Base-by-base conservation (phyloP, 23 tunicate genomes). In the Corella eumyota region DNA sequence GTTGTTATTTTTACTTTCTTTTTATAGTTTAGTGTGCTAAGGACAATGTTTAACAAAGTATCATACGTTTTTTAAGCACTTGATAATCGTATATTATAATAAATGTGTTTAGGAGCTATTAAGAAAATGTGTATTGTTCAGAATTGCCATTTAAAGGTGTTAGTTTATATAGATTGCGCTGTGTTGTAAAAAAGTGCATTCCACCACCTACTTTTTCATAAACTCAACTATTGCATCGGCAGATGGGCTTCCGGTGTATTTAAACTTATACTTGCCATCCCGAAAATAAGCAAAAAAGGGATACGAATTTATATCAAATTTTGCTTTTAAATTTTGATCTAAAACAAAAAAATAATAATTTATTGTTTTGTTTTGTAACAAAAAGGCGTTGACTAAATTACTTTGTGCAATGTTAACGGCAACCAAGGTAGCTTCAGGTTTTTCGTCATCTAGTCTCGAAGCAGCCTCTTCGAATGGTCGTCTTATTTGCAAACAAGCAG, bases 341-440 rank as follows among this genome's bases (percentile, higher is more conserved):
- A 66, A 31, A 74, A 45, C 4, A 72, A 40, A 28, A 45, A 36
- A 22, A 7, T 15, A 59, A 25, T 15, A 27, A 9, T 40, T 9
- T 9, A 40, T 40, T 40, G 15, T 9, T 9, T 40, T 40, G 29
- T 60, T 31, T 63, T 15, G 53, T 1, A 15, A 24, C 27, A 59
- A 58, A 29, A 58, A 22, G 15, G 15, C 15, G 11, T 9, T 9
- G 15, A 11, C 15, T 40, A 40, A 11, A 40, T 11, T 15, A 40
- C 95, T 80, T 77, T 86, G 68, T 2, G 59, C 74, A 2, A 88
- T 27, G 49, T 88, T 88, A 7, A 88, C 81, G 0, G 96, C 96
- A 6, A 69, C 88, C 69, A 88, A 32, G 0, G 87, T 54, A 0
- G 58, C 80, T 25, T 69, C 75, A 1, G 81, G 66, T 53, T 74